These are phyloP conservation scores for Lepidocyrtinus sp. DNA, from an alignment of 2,888 invertebrate species.

Conservation along the genomic window DNA sequence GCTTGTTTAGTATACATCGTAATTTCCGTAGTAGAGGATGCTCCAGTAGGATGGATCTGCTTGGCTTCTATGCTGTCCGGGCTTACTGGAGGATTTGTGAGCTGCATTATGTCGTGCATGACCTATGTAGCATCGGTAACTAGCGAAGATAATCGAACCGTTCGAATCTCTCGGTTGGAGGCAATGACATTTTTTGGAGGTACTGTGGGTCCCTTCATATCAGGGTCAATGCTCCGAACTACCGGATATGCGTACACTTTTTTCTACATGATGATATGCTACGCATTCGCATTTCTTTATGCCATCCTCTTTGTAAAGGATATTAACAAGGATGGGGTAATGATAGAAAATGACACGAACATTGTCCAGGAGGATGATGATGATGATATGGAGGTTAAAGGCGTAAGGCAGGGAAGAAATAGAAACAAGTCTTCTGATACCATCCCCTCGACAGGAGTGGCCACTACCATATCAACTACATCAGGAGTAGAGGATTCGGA, in stretches of 20 bases:
- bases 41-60: constrained; percentile 71
- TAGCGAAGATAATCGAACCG: constrained; percentile 71
- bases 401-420: constrained; percentile 17
- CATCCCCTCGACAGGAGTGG: constrained; percentile 37
- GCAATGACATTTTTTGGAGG: constrained; percentile 73
- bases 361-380: constrained; percentile 7
- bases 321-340: constrained; percentile 52
- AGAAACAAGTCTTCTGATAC: constrained; percentile 43
- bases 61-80: constrained; percentile 73
- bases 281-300: constrained; percentile 72
- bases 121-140: constrained; percentile 72
- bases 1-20: constrained; percentile 71
- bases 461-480: constrained; percentile 22
- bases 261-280: constrained; percentile 71
- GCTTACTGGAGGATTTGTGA: constrained; percentile 73
- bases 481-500: constrained; percentile 43
- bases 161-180: constrained; percentile 73
- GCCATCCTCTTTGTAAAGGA: constrained; percentile 70
- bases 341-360: constrained; percentile 18
- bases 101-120: constrained; percentile 72
- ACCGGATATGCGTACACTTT: constrained; percentile 72
- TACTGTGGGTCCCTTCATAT: constrained; percentile 72
- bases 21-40: constrained; percentile 71
- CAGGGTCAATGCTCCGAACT: constrained; percentile 72
- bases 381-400: constrained; percentile 23